Evolutionary conservation across 2,888 invertebrate species (phyloP).

Genomic region (Andricus curvator): DNA sequence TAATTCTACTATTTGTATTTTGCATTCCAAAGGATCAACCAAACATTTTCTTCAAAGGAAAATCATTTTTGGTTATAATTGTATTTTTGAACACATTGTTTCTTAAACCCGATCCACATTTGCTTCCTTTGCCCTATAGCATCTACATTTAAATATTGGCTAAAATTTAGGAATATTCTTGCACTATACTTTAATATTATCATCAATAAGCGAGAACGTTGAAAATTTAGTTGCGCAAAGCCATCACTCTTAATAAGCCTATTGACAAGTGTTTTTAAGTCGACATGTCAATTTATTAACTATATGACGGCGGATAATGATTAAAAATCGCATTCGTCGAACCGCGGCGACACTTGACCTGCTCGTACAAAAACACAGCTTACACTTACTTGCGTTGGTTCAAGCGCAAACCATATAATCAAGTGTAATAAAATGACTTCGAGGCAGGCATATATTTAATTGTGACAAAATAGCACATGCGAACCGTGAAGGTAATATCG

Average conservation of each 20-base stretch:
- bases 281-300: neutral
- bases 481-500: neutral
- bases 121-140: too few species aligned
- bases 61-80: too few species aligned
- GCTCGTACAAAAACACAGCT: neutral
- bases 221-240: slow-evolving; percentile 9
- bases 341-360: slow-evolving; percentile 1
- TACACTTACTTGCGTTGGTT: slow-evolving; percentile 1
- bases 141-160: too few species aligned
- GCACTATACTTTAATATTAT: too few species aligned
- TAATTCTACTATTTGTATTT: too few species aligned
- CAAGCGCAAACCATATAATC: slow-evolving; percentile 13
- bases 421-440: slow-evolving; percentile 18
- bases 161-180: too few species aligned
- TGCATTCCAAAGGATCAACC: too few species aligned
- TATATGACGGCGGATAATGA: slow-evolving; percentile 7
- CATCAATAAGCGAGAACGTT: neutral
- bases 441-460: neutral
- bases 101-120: too few species aligned
- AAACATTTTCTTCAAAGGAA: too few species aligned
- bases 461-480: neutral
- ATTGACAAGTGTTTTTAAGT: slow-evolving; percentile 26
- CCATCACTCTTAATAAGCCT: slow-evolving; percentile 21
- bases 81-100: too few species aligned
- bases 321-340: neutral